Evolutionary conservation across 2,888 invertebrate species (phyloP).

Genomic region (Cantharis rustica): DNA sequence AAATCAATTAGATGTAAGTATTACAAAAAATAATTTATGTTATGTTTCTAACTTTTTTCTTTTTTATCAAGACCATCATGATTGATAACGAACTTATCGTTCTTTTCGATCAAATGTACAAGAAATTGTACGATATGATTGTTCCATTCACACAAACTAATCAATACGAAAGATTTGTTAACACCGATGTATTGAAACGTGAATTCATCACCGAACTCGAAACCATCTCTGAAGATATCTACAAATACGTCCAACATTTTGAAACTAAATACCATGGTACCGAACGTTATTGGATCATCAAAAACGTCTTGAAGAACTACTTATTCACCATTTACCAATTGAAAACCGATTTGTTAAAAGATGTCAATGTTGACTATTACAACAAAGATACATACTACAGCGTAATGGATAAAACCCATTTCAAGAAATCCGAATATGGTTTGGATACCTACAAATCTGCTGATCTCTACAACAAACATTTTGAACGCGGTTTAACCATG

Average conservation of each 20-base stretch:
- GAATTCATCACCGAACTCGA: not conserved
- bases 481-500: not conserved
- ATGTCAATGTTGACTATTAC: not conserved
- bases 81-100: not conserved
- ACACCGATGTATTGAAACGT: not conserved
- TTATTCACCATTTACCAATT: not conserved
- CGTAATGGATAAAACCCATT: not conserved
- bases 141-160: not conserved
- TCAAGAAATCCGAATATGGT: not conserved
- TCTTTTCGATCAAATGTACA: not conserved
- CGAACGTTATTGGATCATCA: not conserved
- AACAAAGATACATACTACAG: not conserved
- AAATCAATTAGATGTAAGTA: not conserved
- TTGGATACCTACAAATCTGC: not conserved
- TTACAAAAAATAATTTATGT: not conserved
- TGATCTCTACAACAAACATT: not conserved
- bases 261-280: not conserved
- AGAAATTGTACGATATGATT: not conserved
- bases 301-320: not conserved
- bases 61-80: not conserved
- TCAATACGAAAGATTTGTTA: not conserved
- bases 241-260: not conserved
- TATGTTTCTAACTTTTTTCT: not conserved
- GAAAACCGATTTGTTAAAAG: not conserved
- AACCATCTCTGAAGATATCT: not conserved